These are phyloP conservation scores for Fabriciana adippe DNA, from an alignment of 2,888 invertebrate species.

Conservation along the genomic window DNA sequence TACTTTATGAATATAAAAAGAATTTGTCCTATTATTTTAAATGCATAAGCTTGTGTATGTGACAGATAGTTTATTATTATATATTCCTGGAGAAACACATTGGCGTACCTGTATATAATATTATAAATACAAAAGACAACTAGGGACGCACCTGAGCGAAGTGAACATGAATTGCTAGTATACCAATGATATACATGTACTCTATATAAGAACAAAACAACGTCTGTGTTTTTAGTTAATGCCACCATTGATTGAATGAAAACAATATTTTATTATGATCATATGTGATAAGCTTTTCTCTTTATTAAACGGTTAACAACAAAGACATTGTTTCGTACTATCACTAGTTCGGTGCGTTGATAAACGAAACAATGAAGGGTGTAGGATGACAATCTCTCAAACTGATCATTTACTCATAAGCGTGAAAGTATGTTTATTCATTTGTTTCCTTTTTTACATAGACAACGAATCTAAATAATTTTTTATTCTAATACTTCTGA, in stretches of 20 bases:
- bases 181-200: neutral
- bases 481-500: no score
- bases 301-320: conserved; percentile 14
- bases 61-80: no score
- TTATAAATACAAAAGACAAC: no score
- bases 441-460: neutral
- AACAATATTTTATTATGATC: conserved; percentile 16
- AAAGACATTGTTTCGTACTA: conserved; percentile 14
- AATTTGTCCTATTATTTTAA: no score
- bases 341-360: conserved; percentile 11
- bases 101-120: no score
- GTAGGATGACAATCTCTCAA: conserved; percentile 19
- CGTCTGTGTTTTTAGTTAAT: conserved; percentile 2
- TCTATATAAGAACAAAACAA: conserved; percentile 1
- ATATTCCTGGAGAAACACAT: no score
- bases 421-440: neutral
- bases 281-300: conserved; percentile 17
- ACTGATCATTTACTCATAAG: neutral
- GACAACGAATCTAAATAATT: no score
- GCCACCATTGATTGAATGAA: conserved; percentile 2
- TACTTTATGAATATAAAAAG: no score
- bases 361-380: conserved; percentile 17
- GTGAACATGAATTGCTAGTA: no score
- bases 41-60: no score
- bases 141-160: no score